phyloP scores from a whole-genome alignment of 1,140 invertebrate species.

The Drosophila pseudoananassae region DNA sequence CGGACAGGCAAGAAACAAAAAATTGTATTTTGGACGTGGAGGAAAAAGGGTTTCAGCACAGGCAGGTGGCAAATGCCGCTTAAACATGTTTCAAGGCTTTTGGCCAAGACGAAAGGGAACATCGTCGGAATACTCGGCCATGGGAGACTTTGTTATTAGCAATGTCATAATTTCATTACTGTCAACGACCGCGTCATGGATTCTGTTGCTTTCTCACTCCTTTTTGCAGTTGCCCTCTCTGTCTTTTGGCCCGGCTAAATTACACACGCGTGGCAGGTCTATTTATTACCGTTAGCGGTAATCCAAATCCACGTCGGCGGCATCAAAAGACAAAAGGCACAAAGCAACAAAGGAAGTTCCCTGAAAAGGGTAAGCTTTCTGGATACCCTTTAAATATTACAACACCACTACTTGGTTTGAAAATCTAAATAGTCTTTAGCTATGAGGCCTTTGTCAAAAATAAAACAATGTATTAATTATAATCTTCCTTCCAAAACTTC shows the following conservation, averaged over 20 bases:
- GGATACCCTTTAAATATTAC: slow-evolving; percentile 29
- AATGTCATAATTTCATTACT: slow-evolving; percentile 83
- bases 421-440: not conserved
- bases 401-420: not conserved
- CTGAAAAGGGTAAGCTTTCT: too few relatives aligned
- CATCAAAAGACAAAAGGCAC: slow-evolving; percentile 55
- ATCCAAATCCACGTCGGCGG: slow-evolving; percentile 66
- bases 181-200: slow-evolving; percentile 64
- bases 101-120: slow-evolving; percentile 18
- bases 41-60: slow-evolving; percentile 60
- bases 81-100: slow-evolving; percentile 74
- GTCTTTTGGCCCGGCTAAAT: slow-evolving; percentile 59
- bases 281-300: slow-evolving; percentile 82
- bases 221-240: slow-evolving; percentile 1
- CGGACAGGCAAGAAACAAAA: slow-evolving; percentile 33
- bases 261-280: slow-evolving; percentile 81
- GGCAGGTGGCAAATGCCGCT: slow-evolving; percentile 64
- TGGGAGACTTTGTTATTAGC: slow-evolving; percentile 71
- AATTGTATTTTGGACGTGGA: slow-evolving; percentile 34
- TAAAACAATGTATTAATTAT: too few relatives aligned
- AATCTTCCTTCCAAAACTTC: not conserved
- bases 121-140: slow-evolving; percentile 41
- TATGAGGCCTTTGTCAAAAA: too few relatives aligned
- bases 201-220: slow-evolving; percentile 25
- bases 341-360: slow-evolving; percentile 19